Conservation (phyloP, 2,888 invertebrate genomes). For the Eristalis tenax region DNA sequence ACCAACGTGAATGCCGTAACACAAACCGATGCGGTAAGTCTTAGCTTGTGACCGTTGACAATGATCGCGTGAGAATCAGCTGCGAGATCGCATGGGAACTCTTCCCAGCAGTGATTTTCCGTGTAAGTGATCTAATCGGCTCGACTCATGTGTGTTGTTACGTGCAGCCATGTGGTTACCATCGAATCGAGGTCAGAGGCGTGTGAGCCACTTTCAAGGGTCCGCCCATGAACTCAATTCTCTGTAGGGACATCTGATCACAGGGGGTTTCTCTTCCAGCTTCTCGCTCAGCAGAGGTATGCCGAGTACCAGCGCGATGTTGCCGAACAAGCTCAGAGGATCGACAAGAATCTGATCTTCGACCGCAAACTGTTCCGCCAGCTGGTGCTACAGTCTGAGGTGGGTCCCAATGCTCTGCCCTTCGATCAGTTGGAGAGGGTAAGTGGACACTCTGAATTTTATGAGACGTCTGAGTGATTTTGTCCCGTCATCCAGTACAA, state of each 20-base stretch:
- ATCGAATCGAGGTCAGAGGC: slow-evolving; percentile 49
- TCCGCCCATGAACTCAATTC: slow-evolving; percentile 49
- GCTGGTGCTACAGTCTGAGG: slow-evolving; percentile 88
- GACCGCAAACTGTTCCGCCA: slow-evolving; percentile 88
- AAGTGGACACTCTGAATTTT: slow-evolving; percentile 73
- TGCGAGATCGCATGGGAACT: slow-evolving; percentile 41
- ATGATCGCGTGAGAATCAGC: slow-evolving; percentile 63
- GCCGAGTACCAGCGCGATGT: slow-evolving; percentile 91
- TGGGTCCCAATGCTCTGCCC: slow-evolving; percentile 91
- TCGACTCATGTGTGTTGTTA: slow-evolving; percentile 20
- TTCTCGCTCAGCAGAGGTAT: slow-evolving; percentile 90
- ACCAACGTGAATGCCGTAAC: slow-evolving; percentile 92
- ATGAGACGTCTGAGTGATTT: not conserved
- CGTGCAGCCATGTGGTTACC: slow-evolving; percentile 63
- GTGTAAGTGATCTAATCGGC: slow-evolving; percentile 58
- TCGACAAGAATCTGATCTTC: slow-evolving; percentile 86
- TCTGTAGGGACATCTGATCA: slow-evolving; percentile 30
- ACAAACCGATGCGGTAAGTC: slow-evolving; percentile 91
- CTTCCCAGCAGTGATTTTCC: slow-evolving; percentile 62
- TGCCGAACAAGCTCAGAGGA: slow-evolving; percentile 88
- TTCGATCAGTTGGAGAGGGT: slow-evolving; percentile 92
- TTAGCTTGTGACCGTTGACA: slow-evolving; percentile 30
- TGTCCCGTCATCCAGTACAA: slow-evolving; percentile 89
- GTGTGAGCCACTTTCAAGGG: slow-evolving; percentile 46
- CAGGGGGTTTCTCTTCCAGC: slow-evolving; percentile 82